These are phyloP conservation scores for Pseudolaguvia tuberculata DNA, from an alignment of 2,113 vertebrate species.

Conservation along the genomic window DNA sequence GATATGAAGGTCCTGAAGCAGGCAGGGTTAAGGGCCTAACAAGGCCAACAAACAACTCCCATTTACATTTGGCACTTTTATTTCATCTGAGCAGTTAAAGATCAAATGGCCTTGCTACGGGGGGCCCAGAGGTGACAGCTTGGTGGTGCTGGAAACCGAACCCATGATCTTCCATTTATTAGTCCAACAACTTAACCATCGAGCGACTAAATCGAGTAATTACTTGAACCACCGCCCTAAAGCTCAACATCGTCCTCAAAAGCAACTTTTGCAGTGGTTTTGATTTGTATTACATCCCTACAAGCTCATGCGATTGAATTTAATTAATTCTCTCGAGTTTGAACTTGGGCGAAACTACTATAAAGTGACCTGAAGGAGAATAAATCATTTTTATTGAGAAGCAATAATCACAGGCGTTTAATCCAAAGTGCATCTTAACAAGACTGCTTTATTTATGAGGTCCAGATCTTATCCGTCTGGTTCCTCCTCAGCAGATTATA, in stretches of 20 bases:
- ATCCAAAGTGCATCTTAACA: conserved; percentile 44
- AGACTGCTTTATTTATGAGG: conserved; percentile 56
- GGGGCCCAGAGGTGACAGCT: too few relatives aligned
- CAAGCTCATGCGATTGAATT: conserved; percentile 51
- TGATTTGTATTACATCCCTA: conserved; percentile 43
- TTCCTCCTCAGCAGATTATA: conserved; percentile 10
- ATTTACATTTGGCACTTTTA: too few relatives aligned
- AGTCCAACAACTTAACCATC: too few relatives aligned
- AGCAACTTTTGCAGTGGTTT: conserved; percentile 53
- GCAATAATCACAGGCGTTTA: conserved; percentile 56
- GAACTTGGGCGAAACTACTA: conserved; percentile 48
- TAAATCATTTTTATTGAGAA: conserved; percentile 51
- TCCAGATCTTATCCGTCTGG: conserved; percentile 26
- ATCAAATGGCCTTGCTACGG: too few relatives aligned
- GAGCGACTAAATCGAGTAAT: too few relatives aligned
- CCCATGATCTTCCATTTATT: too few relatives aligned
- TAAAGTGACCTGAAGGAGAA: conserved; percentile 52
- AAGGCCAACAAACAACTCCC: too few relatives aligned
- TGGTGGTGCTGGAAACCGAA: too few relatives aligned
- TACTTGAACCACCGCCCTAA: conserved; percentile 39
- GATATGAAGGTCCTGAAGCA: too few relatives aligned
- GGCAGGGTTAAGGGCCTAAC: too few relatives aligned
- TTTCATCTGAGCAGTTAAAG: too few relatives aligned
- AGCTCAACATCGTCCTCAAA: conserved; percentile 60
- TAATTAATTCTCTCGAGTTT: conserved; percentile 52